A percentile compares a stretch with the other conserved stretches of the same genome.
Evolutionary conservation across 2,797 vertebrate genomes (phyloP).

Genomic region (Liparis tanakae): DNA sequence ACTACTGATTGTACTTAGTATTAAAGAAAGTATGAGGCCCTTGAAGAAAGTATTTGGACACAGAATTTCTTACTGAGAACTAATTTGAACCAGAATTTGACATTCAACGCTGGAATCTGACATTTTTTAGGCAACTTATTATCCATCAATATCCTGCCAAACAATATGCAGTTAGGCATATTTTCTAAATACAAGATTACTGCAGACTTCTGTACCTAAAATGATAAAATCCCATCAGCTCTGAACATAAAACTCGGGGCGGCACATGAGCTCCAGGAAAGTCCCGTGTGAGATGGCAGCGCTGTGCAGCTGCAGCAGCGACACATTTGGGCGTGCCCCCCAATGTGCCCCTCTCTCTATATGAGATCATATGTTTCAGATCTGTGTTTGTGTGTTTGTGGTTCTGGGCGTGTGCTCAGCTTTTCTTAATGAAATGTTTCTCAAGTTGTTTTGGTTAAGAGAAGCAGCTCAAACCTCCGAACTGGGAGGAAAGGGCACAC

Average conservation of each 20-base stretch:
- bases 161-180: conserved; percentile 15
- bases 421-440: conserved; percentile 79
- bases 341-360: conserved; percentile 71
- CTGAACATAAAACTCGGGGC: conserved; percentile 41
- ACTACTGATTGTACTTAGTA: background rate
- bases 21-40: background rate
- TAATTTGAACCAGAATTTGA: conserved; percentile 58
- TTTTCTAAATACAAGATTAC: background rate
- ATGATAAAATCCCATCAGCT: conserved; percentile 21
- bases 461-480: conserved; percentile 78
- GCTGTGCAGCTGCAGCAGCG: conserved; percentile 37
- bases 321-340: conserved; percentile 78
- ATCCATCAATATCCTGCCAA: conserved; percentile 57
- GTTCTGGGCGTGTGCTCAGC: conserved; percentile 84
- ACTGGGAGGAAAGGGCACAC: conserved; percentile 77
- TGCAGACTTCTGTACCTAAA: conserved; percentile 9
- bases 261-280: conserved; percentile 59
- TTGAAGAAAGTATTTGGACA: conserved; percentile 20
- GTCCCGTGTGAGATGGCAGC: conserved; percentile 71
- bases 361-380: conserved; percentile 82
- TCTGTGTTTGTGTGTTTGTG: conserved; percentile 83
- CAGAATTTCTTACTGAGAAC: conserved; percentile 12
- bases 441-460: conserved; percentile 77
- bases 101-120: conserved; percentile 12
- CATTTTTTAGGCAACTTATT: conserved; percentile 34